phyloP scores from a whole-genome alignment of 2,113 vertebrate species.

The Leptosomus discolor region DNA sequence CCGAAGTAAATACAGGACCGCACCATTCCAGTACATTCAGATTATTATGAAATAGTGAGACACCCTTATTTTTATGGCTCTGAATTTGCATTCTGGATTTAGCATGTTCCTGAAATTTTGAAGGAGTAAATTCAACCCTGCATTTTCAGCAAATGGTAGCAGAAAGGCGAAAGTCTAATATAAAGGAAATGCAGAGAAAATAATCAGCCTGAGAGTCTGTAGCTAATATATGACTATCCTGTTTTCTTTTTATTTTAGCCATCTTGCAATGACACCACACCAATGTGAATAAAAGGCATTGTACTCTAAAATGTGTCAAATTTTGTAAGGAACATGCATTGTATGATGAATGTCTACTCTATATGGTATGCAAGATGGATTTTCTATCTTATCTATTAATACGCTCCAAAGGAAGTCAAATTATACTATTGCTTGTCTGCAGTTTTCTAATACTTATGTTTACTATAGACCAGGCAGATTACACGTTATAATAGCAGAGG shows the following conservation, averaged over 20 bases:
- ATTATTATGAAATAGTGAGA: constrained; percentile 14
- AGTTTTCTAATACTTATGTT: background rate
- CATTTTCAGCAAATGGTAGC: background rate
- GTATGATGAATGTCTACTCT: background rate
- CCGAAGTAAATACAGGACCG: constrained; percentile 4
- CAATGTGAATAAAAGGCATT: background rate
- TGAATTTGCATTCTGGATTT: constrained; percentile 37
- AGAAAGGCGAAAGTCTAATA: background rate
- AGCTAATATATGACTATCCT: background rate
- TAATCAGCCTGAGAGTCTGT: background rate
- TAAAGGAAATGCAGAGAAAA: background rate
- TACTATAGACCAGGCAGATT: background rate
- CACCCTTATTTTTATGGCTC: constrained; percentile 51
- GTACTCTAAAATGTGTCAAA: background rate
- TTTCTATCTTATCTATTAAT: background rate
- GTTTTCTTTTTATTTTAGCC: background rate
- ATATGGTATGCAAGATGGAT: background rate
- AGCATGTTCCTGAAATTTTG: constrained; percentile 1
- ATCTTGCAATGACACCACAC: background rate
- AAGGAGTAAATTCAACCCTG: constrained; percentile 2
- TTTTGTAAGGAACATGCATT: background rate
- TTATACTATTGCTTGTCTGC: rapidly evolving
- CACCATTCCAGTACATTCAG: constrained; percentile 24
- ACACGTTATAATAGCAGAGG: rapidly evolving
- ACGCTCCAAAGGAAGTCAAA: background rate